Base-by-base conservation (phyloP, 2,113 vertebrate species). In the Phyllopteryx taeniolatus region DNA sequence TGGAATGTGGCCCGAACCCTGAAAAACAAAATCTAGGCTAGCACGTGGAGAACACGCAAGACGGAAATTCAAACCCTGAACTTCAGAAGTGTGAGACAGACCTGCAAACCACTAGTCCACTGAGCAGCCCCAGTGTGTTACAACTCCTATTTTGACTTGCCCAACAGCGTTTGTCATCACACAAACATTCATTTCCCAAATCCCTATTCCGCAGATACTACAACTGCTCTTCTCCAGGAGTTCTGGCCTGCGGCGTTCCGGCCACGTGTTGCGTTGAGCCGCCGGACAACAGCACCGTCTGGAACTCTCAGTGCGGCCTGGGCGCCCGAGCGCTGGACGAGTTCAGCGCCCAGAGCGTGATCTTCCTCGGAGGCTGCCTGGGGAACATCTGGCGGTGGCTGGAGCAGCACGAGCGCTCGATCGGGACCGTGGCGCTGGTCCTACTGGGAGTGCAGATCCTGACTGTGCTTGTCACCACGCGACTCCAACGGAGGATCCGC, bases 241-340 rank as follows among this genome's bases (percentile, higher is more conserved):
- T 73, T 39, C 91, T 94, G 89, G 94, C 96, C 0, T 98, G 96
- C 14, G 89, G 96, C 0, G 95, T 97, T 0, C 97, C 96, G 0
- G 89, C 93, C 0, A 97, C 96, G 1, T 99, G 97, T 88, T 98
- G 97, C 49, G 72, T 93, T 56, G 78, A 94, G 76, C 94, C 94
- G 0, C 33, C 90, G 79, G 90, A 94, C 83, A 94, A 93, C 0
- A 91, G 95, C 49, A 93, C 92, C 0, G 87, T 94, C 15, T 66
- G 91, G 91, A 95, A 95, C 49, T 84, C 89, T 2, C 96, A 95
- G 85, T 98, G 97, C 0, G 95, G 95, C 0, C 83, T 93, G 0
- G 86, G 94, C 53, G 91, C 76, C n/a, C 92, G 92, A 87, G 10
- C 7, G 47, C 86, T 96, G 77, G 93, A 91, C 0, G 91, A 92